phyloP scores from a whole-genome alignment of 2,113 vertebrate species.

The Alosa alosa region DNA sequence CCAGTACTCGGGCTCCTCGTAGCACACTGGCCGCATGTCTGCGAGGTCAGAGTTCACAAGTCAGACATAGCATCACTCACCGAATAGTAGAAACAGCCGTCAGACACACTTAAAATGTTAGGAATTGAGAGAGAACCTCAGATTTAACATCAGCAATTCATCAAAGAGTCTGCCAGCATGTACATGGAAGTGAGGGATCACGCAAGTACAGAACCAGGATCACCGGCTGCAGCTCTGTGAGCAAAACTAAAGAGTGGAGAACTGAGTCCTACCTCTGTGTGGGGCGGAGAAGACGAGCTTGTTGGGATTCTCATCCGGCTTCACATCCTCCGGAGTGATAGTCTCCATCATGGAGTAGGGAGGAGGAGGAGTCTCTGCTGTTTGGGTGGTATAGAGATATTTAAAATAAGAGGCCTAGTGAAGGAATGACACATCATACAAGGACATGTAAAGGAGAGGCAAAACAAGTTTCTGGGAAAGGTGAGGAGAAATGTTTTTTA shows the following conservation, averaged over 20 bases:
- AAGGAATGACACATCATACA: neutral
- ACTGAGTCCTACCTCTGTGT: constrained; percentile 72
- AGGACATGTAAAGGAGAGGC: neutral
- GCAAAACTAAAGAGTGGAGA: neutral
- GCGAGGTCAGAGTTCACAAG: constrained; percentile 19
- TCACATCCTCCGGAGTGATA: constrained; percentile 73
- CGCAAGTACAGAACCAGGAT: neutral
- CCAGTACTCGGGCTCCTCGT: constrained; percentile 95
- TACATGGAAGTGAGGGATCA: too few species aligned
- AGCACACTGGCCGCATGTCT: constrained; percentile 95
- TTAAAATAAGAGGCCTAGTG: neutral
- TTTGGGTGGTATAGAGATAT: neutral
- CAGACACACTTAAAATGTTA: neutral
- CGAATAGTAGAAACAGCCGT: neutral
- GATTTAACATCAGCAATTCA: too few species aligned
- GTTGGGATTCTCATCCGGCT: constrained; percentile 70
- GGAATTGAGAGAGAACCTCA: too few species aligned
- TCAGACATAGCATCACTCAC: neutral
- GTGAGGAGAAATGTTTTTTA: too few species aligned
- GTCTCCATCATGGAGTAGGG: constrained; percentile 83
- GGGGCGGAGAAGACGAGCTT: constrained; percentile 80
- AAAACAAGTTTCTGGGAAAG: too few species aligned
- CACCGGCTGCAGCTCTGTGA: neutral
- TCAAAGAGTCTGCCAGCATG: too few species aligned
- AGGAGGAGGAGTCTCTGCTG: constrained; percentile 82